phyloP scores from a whole-genome alignment of 2,113 vertebrate species.

The Butastur rufipennis region DNA sequence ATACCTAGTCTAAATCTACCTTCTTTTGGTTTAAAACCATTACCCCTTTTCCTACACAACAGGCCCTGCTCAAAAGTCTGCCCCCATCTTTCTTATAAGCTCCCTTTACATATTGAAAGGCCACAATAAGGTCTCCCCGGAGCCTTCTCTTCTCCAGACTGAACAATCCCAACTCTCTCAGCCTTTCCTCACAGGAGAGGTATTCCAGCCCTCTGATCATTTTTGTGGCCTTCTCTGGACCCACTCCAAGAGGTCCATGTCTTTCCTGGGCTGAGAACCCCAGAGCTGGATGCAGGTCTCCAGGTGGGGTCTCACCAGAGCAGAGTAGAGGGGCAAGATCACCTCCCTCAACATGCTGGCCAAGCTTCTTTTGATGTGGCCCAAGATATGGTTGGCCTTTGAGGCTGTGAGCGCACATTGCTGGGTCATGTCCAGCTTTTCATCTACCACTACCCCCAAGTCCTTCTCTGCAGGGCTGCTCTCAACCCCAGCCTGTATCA shows the following conservation, averaged over 20 bases:
- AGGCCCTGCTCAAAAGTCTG: background rate
- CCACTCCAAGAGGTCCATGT: background rate
- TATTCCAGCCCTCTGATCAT: background rate
- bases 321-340: background rate
- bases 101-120: background rate
- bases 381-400: background rate
- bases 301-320: background rate
- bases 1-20: background rate
- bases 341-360: background rate
- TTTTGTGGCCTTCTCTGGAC: background rate
- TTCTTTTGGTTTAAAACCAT: background rate
- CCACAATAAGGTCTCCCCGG: background rate
- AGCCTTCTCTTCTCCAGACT: background rate
- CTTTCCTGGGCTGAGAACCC: background rate
- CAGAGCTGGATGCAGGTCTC: background rate
- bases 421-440: background rate
- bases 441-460: background rate
- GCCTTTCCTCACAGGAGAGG: background rate
- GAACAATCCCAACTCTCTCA: background rate
- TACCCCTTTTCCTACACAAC: background rate
- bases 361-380: background rate
- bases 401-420: background rate
- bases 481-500: background rate
- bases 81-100: background rate
- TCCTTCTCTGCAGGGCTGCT: background rate